phyloP scores from a whole-genome alignment of 2,888 invertebrate species.

The Lepidocyrtinus sp. region DNA sequence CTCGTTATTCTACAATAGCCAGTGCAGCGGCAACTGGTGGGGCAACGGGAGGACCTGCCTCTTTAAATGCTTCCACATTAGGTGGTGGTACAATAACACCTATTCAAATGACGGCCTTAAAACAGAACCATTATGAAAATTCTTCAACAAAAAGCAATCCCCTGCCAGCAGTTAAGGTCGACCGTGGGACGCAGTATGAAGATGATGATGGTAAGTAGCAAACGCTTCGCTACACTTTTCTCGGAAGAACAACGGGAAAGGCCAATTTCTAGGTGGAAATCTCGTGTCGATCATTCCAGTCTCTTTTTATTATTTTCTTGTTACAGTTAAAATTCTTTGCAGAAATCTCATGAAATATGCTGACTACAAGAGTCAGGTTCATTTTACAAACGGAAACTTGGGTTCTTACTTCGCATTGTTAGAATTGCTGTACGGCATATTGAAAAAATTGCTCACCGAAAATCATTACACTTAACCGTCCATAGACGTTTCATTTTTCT shows the following conservation, averaged over 20 bases:
- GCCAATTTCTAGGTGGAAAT: neutral
- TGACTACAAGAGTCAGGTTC: too few relatives aligned
- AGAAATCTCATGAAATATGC: too few relatives aligned
- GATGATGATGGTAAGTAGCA: constrained; percentile 6
- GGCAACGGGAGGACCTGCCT: constrained; percentile 41
- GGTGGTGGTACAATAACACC: constrained; percentile 64
- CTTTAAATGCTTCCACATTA: constrained; percentile 49
- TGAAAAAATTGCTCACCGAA: too few relatives aligned
- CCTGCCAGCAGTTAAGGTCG: constrained; percentile 69
- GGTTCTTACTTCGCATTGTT: too few relatives aligned
- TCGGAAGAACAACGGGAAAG: neutral
- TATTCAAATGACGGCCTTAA: constrained; percentile 63
- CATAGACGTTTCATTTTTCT: too few relatives aligned
- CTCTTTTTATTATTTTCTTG: too few relatives aligned
- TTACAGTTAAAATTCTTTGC: too few relatives aligned
- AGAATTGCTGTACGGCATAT: too few relatives aligned
- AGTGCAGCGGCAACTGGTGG: constrained; percentile 51
- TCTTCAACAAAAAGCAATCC: constrained; percentile 44
- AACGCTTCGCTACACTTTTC: too few relatives aligned
- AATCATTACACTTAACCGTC: too few relatives aligned
- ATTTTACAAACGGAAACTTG: too few relatives aligned
- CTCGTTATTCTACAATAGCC: constrained; percentile 46
- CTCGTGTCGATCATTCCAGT: too few relatives aligned
- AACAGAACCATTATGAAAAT: constrained; percentile 55
- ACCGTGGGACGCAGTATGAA: constrained; percentile 72